Base-by-base conservation (phyloP, 2,888 invertebrate genomes). In the Smittia aterrima region DNA sequence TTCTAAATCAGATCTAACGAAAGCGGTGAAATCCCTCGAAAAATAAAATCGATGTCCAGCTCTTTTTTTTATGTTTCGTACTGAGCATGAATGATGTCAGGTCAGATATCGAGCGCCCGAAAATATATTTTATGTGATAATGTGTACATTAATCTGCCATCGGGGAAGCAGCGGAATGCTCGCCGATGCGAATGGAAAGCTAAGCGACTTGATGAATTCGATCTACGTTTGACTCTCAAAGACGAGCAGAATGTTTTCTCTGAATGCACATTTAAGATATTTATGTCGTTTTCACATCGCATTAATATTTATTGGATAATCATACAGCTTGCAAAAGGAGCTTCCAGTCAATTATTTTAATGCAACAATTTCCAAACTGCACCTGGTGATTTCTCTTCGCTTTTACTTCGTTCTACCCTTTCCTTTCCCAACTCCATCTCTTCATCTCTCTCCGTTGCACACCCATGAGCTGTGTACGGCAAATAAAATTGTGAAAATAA, bases 301-400 rank as follows among this genome's bases (percentile, higher is more conserved):
- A 72, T 72, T 54, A 72, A 72, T 72, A 72, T 72, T 72, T 72
- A 72, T 72, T 72, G 72, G 72, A 72, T 72, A 72, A 72, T 72
- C 72, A 72, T 72, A 72, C 62, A 72, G 72, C 47, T 71, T 41
- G 41, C 4, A 62, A 62, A 62, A 72, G 72, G 62, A 58, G 58
- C 58, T 40, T 62, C 22, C 20, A 72, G 72, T 72, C 72, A 62
- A 72, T 72, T 72, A 72, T 72, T 72, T 72, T 72, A 72, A 72
- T 72, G 72, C 72, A 72, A 72, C 72, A 72, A 72, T 72, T 62
- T 72, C 38, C 72, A 16, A 62, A 72, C 62, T 72, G 72, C 72
- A 72, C 72, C 72, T 72, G 72, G 72, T 72, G 72, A 72, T 62
- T 72, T 62, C 58, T 27, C 53, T 18, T 40, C 25, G 6, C 22